Percentiles rank a stretch among this genome's conserved stretches.
Conservation (phyloP, 2,113 vertebrate genomes). For the Pitta sordida region DNA sequence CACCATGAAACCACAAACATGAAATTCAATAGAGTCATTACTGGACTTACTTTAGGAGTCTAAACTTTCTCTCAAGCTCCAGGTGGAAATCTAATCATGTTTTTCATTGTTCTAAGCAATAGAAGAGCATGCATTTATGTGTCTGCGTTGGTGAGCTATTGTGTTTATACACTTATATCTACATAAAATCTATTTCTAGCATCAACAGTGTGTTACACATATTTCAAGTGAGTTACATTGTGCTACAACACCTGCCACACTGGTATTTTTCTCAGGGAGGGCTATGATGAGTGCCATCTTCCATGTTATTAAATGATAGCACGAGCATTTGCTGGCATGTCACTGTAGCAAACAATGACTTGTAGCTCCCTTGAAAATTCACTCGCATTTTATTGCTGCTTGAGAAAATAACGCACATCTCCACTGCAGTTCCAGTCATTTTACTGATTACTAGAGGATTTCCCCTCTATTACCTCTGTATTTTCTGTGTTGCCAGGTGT, state of each 20-base stretch:
- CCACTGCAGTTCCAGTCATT: background rate
- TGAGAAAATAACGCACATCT: conserved; percentile 32
- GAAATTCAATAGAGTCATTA: background rate
- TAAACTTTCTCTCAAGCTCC: background rate
- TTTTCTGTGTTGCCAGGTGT: conserved; percentile 61
- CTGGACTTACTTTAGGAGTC: background rate
- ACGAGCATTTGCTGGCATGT: background rate
- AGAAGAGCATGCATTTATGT: background rate
- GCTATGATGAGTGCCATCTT: background rate
- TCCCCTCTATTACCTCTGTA: conserved; percentile 48
- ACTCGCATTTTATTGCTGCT: conserved; percentile 12
- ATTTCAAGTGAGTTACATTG: background rate
- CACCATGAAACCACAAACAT: background rate
- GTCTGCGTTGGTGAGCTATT: background rate
- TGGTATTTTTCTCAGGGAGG: background rate
- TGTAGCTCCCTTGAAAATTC: conserved; percentile 37
- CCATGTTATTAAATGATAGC: conserved; percentile 24
- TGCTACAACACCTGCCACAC: background rate
- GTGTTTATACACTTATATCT: background rate
- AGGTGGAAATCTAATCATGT: background rate
- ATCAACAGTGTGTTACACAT: accelerated
- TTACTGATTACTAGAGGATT: conserved; percentile 48
- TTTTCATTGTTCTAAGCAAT: background rate
- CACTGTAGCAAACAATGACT: conserved; percentile 35
- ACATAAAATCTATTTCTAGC: background rate